These are phyloP conservation scores for Solenopsis fugax DNA, from an alignment of 1,140 invertebrate species.

Conservation along the genomic window DNA sequence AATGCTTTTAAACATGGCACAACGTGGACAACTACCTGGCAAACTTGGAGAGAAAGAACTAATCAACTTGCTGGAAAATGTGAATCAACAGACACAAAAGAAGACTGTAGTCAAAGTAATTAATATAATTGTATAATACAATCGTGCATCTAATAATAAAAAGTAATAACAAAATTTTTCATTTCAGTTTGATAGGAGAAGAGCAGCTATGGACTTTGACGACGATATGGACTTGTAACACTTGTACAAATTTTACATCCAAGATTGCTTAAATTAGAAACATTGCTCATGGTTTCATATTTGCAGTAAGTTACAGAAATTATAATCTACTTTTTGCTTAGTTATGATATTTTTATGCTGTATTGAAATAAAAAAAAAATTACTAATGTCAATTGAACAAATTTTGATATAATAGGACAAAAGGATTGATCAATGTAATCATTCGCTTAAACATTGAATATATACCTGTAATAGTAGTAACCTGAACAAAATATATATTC, in stretches of 20 bases:
- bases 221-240: slow-evolving; percentile 88
- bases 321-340: slow-evolving; percentile 56
- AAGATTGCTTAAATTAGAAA: slow-evolving; percentile 16
- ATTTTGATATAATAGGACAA: background rate
- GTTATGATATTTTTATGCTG: slow-evolving; percentile 68
- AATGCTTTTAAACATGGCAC: slow-evolving; percentile 97
- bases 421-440: background rate
- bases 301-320: background rate
- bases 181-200: slow-evolving; percentile 92
- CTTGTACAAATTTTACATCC: slow-evolving; percentile 36
- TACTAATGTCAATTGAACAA: slow-evolving; percentile 24
- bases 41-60: slow-evolving; percentile 95
- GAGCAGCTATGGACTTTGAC: slow-evolving; percentile 94
- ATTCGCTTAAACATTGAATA: background rate
- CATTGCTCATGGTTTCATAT: background rate
- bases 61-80: slow-evolving; percentile 93
- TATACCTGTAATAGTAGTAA: background rate
- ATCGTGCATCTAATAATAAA: background rate
- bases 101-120: slow-evolving; percentile 93
- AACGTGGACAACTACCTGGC: slow-evolving; percentile 92
- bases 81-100: slow-evolving; percentile 93
- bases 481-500: background rate
- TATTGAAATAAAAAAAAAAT: slow-evolving; percentile 70
- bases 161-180: slow-evolving; percentile 43
- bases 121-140: slow-evolving; percentile 64